Evolutionary conservation across 1,140 invertebrate genomes (phyloP).

Genomic region (Oncopeltus fasciatus): DNA sequence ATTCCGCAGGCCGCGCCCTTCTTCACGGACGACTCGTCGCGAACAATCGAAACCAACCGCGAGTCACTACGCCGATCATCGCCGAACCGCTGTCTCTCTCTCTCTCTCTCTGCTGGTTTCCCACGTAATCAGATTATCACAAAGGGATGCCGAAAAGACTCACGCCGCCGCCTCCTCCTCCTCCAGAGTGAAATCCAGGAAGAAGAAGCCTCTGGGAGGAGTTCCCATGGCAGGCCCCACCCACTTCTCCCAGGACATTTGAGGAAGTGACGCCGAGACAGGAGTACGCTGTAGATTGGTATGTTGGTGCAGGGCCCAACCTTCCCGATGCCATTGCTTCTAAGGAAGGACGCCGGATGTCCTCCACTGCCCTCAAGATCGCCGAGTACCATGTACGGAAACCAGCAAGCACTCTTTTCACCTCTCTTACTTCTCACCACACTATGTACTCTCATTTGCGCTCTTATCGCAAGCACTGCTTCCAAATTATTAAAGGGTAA

Average conservation of each 20-base stretch:
- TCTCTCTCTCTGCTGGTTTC: too few species aligned
- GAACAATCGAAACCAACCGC: too few species aligned
- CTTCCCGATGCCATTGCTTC: neutral
- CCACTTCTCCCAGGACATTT: neutral
- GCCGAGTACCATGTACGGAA: neutral
- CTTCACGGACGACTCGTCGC: too few species aligned
- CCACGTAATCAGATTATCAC: too few species aligned
- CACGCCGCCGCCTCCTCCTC: too few species aligned
- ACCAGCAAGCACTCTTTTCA: neutral
- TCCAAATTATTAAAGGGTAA: neutral
- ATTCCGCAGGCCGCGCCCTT: too few species aligned
- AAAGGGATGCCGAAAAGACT: too few species aligned
- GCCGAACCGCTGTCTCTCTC: too few species aligned
- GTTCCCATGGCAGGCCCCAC: neutral
- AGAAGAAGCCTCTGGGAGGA: neutral
- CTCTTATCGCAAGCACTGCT: neutral
- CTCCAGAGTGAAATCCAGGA: neutral
- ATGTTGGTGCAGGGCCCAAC: neutral
- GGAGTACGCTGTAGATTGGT: neutral
- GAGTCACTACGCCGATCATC: too few species aligned
- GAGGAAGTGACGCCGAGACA: neutral
- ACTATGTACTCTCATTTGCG: constrained; percentile 1
- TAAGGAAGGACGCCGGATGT: neutral
- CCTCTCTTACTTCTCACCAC: neutral
- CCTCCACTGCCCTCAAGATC: neutral